phyloP scores from a whole-genome alignment of 2,888 invertebrate genomes.

The Stictocephala bisonia region DNA sequence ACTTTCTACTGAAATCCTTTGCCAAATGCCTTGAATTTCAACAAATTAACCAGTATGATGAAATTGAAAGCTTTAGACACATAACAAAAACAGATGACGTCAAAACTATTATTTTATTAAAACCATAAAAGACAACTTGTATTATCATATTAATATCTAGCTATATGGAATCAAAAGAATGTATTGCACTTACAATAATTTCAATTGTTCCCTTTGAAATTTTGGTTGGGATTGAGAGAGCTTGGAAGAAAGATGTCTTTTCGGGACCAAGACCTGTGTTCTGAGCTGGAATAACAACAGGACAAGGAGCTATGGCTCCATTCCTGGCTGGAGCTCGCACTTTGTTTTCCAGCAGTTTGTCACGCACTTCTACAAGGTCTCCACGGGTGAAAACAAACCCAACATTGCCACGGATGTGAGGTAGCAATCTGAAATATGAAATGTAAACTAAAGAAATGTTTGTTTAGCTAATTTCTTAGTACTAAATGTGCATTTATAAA shows the following conservation, averaged over 20 bases:
- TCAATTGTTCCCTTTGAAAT: constrained; percentile 99
- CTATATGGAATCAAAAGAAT: too few relatives aligned
- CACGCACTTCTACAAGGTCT: constrained; percentile 92
- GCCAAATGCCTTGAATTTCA: too few relatives aligned
- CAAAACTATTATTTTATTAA: too few relatives aligned
- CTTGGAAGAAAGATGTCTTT: constrained; percentile 99
- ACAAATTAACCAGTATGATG: too few relatives aligned
- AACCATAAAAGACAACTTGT: too few relatives aligned
- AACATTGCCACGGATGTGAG: constrained; percentile 97
- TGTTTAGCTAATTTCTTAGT: too few relatives aligned
- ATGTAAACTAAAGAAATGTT: too few relatives aligned
- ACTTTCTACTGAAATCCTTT: too few relatives aligned
- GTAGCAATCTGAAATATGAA: constrained; percentile 83
- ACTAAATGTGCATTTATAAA: too few relatives aligned
- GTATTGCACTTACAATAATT: constrained; percentile 92
- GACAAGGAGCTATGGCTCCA: constrained; percentile 96
- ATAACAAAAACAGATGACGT: too few relatives aligned
- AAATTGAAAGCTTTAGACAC: too few relatives aligned
- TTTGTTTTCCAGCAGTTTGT: constrained; percentile 94
- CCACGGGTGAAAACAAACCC: constrained; percentile 99
- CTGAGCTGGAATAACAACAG: constrained; percentile 98
- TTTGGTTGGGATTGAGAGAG: constrained; percentile 98
- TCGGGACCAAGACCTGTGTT: constrained; percentile 99
- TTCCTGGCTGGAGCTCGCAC: constrained; percentile 98
- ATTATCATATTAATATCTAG: too few relatives aligned